These are phyloP conservation scores for Drosophila emarginata DNA, from an alignment of 2,888 invertebrate species.

Conservation along the genomic window DNA sequence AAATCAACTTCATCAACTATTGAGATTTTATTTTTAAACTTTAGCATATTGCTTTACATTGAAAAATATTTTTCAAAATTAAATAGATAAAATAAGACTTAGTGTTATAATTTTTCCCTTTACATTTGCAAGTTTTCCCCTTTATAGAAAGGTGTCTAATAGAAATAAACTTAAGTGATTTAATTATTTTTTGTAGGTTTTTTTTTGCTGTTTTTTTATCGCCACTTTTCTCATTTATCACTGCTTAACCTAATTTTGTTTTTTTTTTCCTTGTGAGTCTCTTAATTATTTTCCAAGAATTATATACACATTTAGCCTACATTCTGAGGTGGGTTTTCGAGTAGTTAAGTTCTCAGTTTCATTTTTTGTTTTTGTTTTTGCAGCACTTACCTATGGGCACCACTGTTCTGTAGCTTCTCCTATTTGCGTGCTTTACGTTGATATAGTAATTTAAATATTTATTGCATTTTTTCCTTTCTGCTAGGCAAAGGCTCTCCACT, in stretches of 20 bases:
- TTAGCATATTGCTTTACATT: too few species aligned
- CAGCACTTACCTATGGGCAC: neutral
- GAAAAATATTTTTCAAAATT: too few species aligned
- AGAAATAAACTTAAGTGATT: neutral
- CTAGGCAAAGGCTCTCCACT: constrained; percentile 51
- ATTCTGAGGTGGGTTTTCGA: constrained; percentile 47
- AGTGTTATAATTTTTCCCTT: too few species aligned
- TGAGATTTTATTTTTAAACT: too few species aligned
- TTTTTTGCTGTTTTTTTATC: neutral
- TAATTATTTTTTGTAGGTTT: neutral
- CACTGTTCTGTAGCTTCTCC: constrained; percentile 1
- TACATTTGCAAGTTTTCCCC: too few species aligned
- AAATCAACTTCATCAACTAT: too few species aligned
- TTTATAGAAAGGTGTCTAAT: too few species aligned
- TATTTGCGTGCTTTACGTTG: constrained; percentile 67
- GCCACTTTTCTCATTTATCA: neutral
- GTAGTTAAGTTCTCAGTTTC: constrained; percentile 43
- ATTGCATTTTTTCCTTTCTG: constrained; percentile 61
- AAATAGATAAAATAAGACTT: too few species aligned
- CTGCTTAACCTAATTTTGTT: neutral
- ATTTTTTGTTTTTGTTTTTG: neutral
- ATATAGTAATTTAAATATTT: constrained; percentile 74
- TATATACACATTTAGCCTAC: constrained; percentile 66
- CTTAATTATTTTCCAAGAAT: constrained; percentile 62
- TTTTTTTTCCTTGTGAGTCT: neutral